These are phyloP conservation scores for Machimus rusticus DNA, from an alignment of 2,888 invertebrate species.

Conservation along the genomic window DNA sequence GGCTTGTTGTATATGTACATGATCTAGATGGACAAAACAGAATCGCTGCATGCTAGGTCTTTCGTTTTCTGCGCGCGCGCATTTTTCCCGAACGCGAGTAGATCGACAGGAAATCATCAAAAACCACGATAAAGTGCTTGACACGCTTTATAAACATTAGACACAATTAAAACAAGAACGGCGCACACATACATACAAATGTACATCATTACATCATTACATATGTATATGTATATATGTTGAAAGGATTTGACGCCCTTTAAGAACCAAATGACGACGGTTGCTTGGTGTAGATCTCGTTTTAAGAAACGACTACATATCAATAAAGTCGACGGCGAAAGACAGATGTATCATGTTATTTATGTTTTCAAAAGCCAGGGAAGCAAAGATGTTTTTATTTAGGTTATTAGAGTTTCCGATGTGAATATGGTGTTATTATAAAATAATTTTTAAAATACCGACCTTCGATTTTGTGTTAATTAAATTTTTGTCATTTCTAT, in stretches of 20 bases:
- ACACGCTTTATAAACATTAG: background rate
- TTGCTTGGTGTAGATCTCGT: background rate
- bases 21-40: background rate
- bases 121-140: background rate
- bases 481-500: too few relatives aligned
- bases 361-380: background rate
- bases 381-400: background rate
- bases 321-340: background rate
- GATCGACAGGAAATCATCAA: background rate
- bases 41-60: background rate
- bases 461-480: too few relatives aligned
- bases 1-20: background rate
- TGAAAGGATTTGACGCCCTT: background rate
- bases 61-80: background rate
- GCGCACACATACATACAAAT: too few relatives aligned
- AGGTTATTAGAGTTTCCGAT: background rate
- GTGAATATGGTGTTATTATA: too few relatives aligned
- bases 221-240: too few relatives aligned
- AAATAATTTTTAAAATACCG: too few relatives aligned
- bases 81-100: background rate
- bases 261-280: background rate
- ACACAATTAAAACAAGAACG: background rate
- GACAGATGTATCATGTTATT: background rate
- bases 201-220: too few relatives aligned
- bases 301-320: background rate